These are phyloP conservation scores for Enchytraeus crypticus DNA, from an alignment of 2,888 invertebrate genomes.

Conservation along the genomic window DNA sequence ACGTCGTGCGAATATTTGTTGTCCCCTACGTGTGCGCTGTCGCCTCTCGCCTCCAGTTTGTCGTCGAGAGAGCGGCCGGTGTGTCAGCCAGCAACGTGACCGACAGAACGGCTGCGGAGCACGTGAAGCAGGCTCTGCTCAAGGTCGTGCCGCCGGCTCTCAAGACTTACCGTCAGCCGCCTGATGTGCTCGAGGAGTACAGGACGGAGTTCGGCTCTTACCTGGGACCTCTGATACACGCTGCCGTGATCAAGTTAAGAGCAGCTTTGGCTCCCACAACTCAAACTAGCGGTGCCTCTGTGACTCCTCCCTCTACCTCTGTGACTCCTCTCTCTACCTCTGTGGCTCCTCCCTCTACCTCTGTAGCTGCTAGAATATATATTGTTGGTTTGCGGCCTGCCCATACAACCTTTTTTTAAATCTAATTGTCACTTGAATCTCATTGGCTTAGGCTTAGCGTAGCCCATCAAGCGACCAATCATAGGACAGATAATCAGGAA, in stretches of 20 bases:
- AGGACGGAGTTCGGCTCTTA: slow-evolving; percentile 77
- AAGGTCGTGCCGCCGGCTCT: slow-evolving; percentile 79
- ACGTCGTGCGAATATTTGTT: slow-evolving; percentile 67
- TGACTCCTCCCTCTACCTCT: too few relatives aligned
- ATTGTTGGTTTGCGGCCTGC: too few relatives aligned
- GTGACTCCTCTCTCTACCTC: too few relatives aligned
- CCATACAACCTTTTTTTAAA: too few relatives aligned
- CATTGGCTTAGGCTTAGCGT: too few relatives aligned
- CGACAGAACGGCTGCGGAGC: slow-evolving; percentile 81
- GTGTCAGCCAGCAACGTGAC: slow-evolving; percentile 58
- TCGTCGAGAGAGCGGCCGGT: slow-evolving; percentile 56
- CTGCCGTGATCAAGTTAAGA: slow-evolving; percentile 63
- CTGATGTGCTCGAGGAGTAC: slow-evolving; percentile 80
- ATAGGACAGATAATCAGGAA: too few relatives aligned
- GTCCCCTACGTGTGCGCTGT: slow-evolving; percentile 72
- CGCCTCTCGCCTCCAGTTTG: slow-evolving; percentile 56
- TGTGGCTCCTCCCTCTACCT: too few relatives aligned
- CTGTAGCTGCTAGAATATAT: too few relatives aligned
- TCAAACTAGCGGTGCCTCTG: too few relatives aligned
- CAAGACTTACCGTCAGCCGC: slow-evolving; percentile 65
- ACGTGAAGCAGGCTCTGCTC: slow-evolving; percentile 76
- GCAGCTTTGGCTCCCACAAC: too few relatives aligned
- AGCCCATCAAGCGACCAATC: too few relatives aligned
- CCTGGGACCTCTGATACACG: slow-evolving; percentile 59
- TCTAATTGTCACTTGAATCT: too few relatives aligned